Conservation (phyloP, 2,888 invertebrate genomes). For the Pyrocoelia pectoralis region DNA sequence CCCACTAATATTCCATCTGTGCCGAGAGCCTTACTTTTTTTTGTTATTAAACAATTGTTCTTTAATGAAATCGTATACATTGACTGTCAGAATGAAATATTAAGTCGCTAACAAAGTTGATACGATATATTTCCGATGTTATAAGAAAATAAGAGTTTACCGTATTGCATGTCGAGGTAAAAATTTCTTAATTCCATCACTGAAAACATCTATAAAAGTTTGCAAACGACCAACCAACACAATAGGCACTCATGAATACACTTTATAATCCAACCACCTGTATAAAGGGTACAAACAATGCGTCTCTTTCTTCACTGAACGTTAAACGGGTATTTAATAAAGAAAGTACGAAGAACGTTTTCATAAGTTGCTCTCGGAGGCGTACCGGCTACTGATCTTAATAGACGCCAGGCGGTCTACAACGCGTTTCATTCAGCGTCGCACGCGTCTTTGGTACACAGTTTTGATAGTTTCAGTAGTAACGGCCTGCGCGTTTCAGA, state of each 20-base stretch:
- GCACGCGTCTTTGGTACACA: slow-evolving; percentile 45
- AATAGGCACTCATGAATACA: not conserved
- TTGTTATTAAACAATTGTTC: no score
- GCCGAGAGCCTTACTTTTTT: no score
- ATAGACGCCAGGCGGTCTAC: slow-evolving; percentile 39
- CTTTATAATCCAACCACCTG: not conserved
- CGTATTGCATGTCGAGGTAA: not conserved
- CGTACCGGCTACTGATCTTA: slow-evolving; percentile 32
- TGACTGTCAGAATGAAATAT: no score
- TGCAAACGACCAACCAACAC: not conserved
- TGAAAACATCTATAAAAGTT: not conserved
- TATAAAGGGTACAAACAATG: not conserved
- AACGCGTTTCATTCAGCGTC: slow-evolving; percentile 39
- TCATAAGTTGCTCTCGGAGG: slow-evolving; percentile 21
- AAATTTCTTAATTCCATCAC: slow-evolving; percentile 3
- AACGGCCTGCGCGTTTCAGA: slow-evolving; percentile 27
- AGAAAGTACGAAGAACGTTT: not conserved
- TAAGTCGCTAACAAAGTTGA: no score
- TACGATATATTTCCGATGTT: no score
- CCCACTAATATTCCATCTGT: no score
- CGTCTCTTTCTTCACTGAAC: not conserved
- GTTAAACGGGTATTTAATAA: not conserved
- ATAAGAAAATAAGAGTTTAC: not conserved
- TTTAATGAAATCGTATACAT: no score
- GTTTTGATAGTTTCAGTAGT: slow-evolving; percentile 42